A percentile compares a stretch with the other conserved stretches of the same genome.
These are phyloP conservation scores for Plectropomus leopardus DNA, from an alignment of 2,113 vertebrate species.

Conservation along the genomic window DNA sequence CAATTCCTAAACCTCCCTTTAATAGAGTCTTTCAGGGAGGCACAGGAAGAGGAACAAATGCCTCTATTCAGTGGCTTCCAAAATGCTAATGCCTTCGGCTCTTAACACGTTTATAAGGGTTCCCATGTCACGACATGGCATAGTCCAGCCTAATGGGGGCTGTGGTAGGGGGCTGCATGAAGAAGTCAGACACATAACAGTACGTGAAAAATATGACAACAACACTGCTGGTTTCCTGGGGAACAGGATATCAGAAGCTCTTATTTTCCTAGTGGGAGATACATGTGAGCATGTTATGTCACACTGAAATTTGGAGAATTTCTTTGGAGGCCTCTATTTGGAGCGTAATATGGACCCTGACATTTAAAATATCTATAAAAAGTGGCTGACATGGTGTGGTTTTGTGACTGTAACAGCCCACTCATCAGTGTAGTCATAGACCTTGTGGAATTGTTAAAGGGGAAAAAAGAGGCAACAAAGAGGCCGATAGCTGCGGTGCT, in stretches of 20 bases:
- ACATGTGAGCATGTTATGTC: slow-evolving; percentile 34
- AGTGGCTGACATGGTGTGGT: slow-evolving; percentile 10
- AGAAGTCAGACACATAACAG: slow-evolving; percentile 64
- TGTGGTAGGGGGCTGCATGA: slow-evolving; percentile 61
- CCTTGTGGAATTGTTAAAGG: slow-evolving; percentile 32
- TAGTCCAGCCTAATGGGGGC: slow-evolving; percentile 70
- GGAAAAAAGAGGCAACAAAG: background rate
- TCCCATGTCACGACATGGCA: slow-evolving; percentile 87
- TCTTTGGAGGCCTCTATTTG: slow-evolving; percentile 30
- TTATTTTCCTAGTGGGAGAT: slow-evolving; percentile 36
- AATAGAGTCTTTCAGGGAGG: slow-evolving; percentile 87
- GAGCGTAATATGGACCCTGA: slow-evolving; percentile 5
- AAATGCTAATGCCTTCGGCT: slow-evolving; percentile 88
- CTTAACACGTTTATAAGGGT: slow-evolving; percentile 87
- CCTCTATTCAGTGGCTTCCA: slow-evolving; percentile 85
- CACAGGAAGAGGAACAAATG: slow-evolving; percentile 87
- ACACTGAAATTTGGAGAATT: slow-evolving; percentile 21
- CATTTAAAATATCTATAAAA: slow-evolving; percentile 64
- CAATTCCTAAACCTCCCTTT: slow-evolving; percentile 85
- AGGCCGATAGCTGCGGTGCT: slow-evolving; percentile 28
- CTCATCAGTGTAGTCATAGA: slow-evolving; percentile 11
- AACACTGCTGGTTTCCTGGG: slow-evolving; percentile 66
- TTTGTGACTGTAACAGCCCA: slow-evolving; percentile 41
- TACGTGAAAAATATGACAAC: slow-evolving; percentile 73
- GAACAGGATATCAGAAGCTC: slow-evolving; percentile 30